Evolutionary conservation across 2,113 vertebrate genomes (phyloP).

Genomic region (Zosterops japonicus): DNA sequence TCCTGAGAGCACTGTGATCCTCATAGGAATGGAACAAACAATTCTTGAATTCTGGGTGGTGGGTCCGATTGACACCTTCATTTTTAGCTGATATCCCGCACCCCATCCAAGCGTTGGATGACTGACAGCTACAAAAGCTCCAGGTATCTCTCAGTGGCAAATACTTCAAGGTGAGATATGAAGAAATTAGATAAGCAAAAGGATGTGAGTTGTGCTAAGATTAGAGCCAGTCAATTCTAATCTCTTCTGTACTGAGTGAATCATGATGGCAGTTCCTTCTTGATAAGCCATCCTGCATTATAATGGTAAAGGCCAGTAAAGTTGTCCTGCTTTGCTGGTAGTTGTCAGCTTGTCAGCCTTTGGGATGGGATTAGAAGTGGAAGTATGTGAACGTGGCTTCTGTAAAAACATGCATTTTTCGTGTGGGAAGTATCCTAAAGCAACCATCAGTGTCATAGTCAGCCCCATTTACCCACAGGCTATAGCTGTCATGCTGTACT

Average conservation of each 20-base stretch:
- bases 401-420: neutral
- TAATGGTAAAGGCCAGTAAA: neutral
- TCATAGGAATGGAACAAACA: constrained; percentile 77
- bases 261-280: neutral
- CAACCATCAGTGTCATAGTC: neutral
- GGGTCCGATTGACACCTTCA: constrained; percentile 73
- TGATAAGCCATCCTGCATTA: neutral
- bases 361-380: neutral
- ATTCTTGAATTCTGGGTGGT: constrained; percentile 79
- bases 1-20: constrained; percentile 78
- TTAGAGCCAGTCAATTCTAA: neutral
- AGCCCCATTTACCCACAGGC: neutral
- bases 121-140: constrained; percentile 71
- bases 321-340: neutral
- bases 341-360: neutral
- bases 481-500: rapidly evolving
- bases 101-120: constrained; percentile 65
- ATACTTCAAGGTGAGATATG: neutral
- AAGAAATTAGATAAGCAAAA: neutral
- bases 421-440: neutral
- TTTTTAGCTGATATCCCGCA: constrained; percentile 77
- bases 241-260: neutral
- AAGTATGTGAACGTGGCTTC: neutral
- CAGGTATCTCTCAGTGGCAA: neutral
- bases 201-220: neutral